phyloP scores from a whole-genome alignment of 2,888 invertebrate species.

The Lymantria dispar region DNA sequence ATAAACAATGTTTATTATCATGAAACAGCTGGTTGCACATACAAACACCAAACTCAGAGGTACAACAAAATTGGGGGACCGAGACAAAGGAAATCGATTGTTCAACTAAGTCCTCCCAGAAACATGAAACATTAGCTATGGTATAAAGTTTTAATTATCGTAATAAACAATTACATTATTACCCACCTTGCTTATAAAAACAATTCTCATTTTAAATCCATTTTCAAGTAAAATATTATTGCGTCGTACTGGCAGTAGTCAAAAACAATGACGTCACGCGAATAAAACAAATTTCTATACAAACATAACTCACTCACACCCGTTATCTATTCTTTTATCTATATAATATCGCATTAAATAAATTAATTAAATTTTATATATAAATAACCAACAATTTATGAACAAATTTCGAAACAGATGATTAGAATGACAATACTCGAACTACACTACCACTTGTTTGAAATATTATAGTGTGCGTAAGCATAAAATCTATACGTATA shows the following conservation, averaged over 20 bases:
- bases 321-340: conserved; percentile 40
- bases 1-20: conserved; percentile 42
- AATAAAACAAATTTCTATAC: conserved; percentile 60
- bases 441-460: too few species aligned
- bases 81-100: conserved; percentile 81
- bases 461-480: too few species aligned
- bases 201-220: conserved; percentile 78
- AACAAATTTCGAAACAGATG: conserved; percentile 75
- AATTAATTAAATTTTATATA: conserved; percentile 69
- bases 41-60: conserved; percentile 22
- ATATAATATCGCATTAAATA: conserved; percentile 49
- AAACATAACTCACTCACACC: conserved; percentile 56
- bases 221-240: conserved; percentile 80
- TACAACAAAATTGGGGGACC: conserved; percentile 41
- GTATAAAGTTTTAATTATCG: conserved; percentile 19
- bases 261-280: conserved; percentile 84
- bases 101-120: conserved; percentile 33
- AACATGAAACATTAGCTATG: conserved; percentile 22
- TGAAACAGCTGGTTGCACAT: conserved; percentile 57
- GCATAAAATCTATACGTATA: too few species aligned
- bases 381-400: conserved; percentile 51
- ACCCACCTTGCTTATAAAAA: conserved; percentile 66
- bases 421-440: conserved; percentile 56
- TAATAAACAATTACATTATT: conserved; percentile 20
- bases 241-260: conserved; percentile 83